Conservation (phyloP, 2,888 invertebrate genomes). For the Girardia tigrina region DNA sequence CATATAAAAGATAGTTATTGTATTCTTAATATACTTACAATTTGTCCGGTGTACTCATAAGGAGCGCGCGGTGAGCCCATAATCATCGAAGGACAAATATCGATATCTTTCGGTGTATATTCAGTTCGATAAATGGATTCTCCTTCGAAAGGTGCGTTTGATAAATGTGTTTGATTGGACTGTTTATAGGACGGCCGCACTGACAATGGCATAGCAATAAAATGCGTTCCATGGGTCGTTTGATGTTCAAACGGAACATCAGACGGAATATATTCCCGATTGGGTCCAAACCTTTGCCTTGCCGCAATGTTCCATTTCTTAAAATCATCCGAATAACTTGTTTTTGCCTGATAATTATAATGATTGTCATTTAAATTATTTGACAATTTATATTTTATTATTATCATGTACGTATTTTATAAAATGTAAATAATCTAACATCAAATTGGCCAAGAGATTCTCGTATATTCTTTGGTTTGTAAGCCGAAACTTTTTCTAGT, state of each 20-base stretch:
- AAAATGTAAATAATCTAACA: too few species aligned
- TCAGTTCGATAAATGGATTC: slow-evolving; percentile 44
- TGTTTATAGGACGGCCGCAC: slow-evolving; percentile 41
- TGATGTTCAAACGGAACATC: slow-evolving; percentile 47
- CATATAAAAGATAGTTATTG: background rate
- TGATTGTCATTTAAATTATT: too few species aligned
- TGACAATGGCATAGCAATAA: slow-evolving; percentile 40
- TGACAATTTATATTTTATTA: too few species aligned
- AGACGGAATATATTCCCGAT: slow-evolving; percentile 43
- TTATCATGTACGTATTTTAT: too few species aligned
- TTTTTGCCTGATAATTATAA: slow-evolving; percentile 38
- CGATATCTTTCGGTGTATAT: slow-evolving; percentile 37
- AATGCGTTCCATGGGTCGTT: slow-evolving; percentile 45
- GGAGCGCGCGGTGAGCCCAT: slow-evolving; percentile 38
- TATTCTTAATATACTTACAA: background rate
- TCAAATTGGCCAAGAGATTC: slow-evolving; percentile 32
- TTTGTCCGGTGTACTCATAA: background rate
- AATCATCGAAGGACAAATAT: slow-evolving; percentile 44
- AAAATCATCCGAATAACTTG: slow-evolving; percentile 41
- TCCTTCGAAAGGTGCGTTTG: slow-evolving; percentile 44
- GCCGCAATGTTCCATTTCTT: slow-evolving; percentile 41
- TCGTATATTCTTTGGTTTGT: background rate
- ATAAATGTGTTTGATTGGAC: slow-evolving; percentile 39
- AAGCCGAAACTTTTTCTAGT: background rate
- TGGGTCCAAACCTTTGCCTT: slow-evolving; percentile 44